These are phyloP conservation scores for Nyctibius grandis DNA, from an alignment of 2,797 vertebrate species.

Conservation along the genomic window DNA sequence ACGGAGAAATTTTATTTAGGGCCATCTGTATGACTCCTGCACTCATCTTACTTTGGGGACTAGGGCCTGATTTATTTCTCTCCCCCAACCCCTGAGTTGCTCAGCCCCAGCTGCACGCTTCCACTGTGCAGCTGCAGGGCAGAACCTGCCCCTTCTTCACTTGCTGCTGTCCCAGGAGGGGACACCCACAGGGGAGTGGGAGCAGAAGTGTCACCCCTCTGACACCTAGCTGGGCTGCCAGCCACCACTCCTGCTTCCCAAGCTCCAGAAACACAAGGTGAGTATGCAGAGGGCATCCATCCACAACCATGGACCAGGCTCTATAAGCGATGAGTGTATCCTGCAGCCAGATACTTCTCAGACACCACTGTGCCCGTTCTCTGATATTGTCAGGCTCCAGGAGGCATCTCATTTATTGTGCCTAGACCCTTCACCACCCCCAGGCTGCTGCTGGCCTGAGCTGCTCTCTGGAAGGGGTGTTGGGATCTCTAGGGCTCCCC, in stretches of 20 bases:
- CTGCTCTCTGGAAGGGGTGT: background rate
- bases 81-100: accelerated
- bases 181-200: background rate
- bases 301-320: background rate
- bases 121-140: background rate
- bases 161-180: background rate
- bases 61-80: background rate
- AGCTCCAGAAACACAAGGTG: background rate
- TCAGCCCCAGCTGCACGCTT: accelerated
- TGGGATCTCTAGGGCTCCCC: background rate
- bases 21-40: accelerated
- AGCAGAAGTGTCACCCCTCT: background rate
- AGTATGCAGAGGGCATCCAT: background rate
- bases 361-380: background rate
- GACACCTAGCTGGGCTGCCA: background rate
- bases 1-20: background rate
- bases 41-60: background rate
- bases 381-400: background rate
- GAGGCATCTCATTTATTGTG: background rate
- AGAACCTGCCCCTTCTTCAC: background rate
- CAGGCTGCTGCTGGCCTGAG: background rate
- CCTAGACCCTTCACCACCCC: background rate
- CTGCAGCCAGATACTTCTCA: background rate
- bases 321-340: background rate
- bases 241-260: background rate